These are phyloP conservation scores for Willisornis vidua DNA, from an alignment of 2,113 vertebrate species.

Conservation along the genomic window DNA sequence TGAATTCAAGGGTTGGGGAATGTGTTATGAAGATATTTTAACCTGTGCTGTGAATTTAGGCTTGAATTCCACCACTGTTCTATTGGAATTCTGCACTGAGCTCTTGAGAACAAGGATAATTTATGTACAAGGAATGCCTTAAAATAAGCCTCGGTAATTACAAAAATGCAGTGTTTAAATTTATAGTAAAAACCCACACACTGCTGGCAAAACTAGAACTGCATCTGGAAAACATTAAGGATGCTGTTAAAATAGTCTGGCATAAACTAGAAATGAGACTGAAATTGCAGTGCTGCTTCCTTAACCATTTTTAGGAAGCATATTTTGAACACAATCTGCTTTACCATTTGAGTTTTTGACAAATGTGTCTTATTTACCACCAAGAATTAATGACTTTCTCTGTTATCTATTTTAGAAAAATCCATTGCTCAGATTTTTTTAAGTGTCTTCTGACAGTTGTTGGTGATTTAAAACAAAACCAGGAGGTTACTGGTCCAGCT, in stretches of 20 bases:
- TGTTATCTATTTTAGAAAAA: neutral
- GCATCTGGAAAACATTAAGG: conserved; percentile 87
- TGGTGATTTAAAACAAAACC: neutral
- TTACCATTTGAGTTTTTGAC: neutral
- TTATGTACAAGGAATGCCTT: conserved; percentile 75
- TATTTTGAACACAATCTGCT: neutral
- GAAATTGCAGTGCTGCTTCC: conserved; percentile 56
- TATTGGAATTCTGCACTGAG: conserved; percentile 38
- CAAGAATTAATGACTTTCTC: neutral
- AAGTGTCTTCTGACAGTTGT: neutral
- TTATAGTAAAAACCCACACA: conserved; percentile 90
- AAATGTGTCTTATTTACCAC: neutral
- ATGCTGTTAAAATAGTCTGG: conserved; percentile 75
- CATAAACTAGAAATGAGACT: conserved; percentile 38
- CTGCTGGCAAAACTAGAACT: conserved; percentile 78
- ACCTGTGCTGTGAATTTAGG: neutral
- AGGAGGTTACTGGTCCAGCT: neutral
- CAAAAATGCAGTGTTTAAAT: conserved; percentile 92
- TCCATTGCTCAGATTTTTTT: neutral
- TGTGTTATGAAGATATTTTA: neutral
- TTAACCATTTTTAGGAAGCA: conserved; percentile 52
- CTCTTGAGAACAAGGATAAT: conserved; percentile 58
- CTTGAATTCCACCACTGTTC: conserved; percentile 46
- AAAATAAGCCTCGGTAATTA: conserved; percentile 85
- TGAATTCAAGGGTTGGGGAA: neutral